Evolutionary conservation across 64 coral and sea anemone genomes (phyloP), one percentile per base, ranked within the genome.

Genomic region (Catalaphyllia jardinei): DNA sequence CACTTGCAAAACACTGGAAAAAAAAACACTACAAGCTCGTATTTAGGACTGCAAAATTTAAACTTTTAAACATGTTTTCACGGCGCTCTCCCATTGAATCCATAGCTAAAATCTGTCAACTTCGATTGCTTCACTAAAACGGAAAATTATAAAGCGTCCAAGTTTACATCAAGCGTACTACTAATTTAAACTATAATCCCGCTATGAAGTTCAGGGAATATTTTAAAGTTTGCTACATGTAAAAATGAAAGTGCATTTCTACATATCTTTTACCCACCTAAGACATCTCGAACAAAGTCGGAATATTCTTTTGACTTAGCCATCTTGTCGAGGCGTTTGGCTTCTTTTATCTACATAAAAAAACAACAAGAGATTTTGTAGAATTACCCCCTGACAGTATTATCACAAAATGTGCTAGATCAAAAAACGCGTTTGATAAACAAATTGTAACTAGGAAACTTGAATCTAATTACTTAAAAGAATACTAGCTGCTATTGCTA

Each of bases 261-360:
- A 87, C 17, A 75, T 29, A 19, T 16, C 33, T 74, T 12, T 19
- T 19, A 80, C 87, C 71, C 46, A 96, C 94, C 94, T n/a, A 96
- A 72, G 38, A 76, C 88, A 82, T 93, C 88, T 60, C 65, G 76
- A 29, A 96, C 94, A 90, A 96, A 96, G 22, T 96, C 85, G 38
- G 94, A 79, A 76, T 96, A 96, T 18, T 93, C 79, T 27, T 89
- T 96, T 72, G 87, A 93, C 69, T 81, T 93, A 39, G 87, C 94
- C 72, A 93, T 88, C 28, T 75, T 96, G 74, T 91, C 46, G 38
- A 96, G 65, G 17, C 91, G 83, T 31, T 96, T 93, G 18, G 94
- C 83, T 93, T 96, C 91, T 78, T 87, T 96, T 20, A 96, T 51
- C 94, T 96, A 46, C 42, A 46, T 8, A 6, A 46, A 28, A 49